Percentiles rank a stretch among this genome's conserved stretches.
phyloP scores from a whole-genome alignment of 1,140 invertebrate species.

The Papilio aristodemus region DNA sequence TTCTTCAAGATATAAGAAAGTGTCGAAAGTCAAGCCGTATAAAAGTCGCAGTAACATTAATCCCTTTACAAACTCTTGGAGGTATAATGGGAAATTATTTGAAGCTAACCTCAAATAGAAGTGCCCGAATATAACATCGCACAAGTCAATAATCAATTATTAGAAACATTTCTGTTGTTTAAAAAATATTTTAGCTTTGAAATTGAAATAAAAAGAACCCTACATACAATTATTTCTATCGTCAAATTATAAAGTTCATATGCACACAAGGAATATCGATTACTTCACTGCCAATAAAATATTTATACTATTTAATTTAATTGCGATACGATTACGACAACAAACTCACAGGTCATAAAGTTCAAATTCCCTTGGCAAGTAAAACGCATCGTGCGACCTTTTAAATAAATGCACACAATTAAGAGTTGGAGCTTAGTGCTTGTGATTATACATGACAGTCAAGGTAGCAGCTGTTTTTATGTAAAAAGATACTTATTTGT shows the following conservation, averaged over 20 bases:
- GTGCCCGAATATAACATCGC: no score
- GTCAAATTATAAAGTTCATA: background rate
- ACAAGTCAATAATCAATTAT: no score
- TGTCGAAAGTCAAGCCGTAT: no score
- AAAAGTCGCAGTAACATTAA: no score
- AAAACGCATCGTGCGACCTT: slow-evolving; percentile 5
- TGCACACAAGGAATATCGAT: background rate
- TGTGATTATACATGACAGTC: slow-evolving; percentile 9
- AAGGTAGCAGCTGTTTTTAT: slow-evolving; percentile 5
- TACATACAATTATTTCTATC: background rate
- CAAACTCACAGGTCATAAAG: background rate
- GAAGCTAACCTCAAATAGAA: no score
- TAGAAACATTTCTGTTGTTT: no score
- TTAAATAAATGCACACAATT: slow-evolving; percentile 27
- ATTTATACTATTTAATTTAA: background rate
- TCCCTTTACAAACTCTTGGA: no score
- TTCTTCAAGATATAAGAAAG: no score
- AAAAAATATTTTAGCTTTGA: no score
- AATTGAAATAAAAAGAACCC: background rate
- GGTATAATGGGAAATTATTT: no score
- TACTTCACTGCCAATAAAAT: slow-evolving; percentile 6
- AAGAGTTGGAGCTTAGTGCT: slow-evolving; percentile 14
- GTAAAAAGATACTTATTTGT: slow-evolving; percentile 1
- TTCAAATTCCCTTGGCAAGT: background rate
- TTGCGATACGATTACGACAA: background rate